Base-by-base conservation (phyloP, 2,113 vertebrate species). In the Aegypius monachus region DNA sequence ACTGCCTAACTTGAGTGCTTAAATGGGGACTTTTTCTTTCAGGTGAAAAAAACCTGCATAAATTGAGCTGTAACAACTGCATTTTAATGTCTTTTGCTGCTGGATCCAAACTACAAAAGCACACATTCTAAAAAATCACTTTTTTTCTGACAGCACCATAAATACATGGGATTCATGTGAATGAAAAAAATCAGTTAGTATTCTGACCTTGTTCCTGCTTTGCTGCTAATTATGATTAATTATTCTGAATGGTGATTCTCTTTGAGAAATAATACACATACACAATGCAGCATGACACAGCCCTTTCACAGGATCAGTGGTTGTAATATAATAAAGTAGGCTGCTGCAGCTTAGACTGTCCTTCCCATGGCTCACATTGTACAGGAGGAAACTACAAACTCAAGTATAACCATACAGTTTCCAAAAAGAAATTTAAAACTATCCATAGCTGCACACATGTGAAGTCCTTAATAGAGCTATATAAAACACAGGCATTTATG, bases 11-110 rank as follows among this genome's bases (percentile, higher is more conserved):
- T 84, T 87, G n/a, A 91, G 50, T 77, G 62, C 73, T 84, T 93
- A 94, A 97, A 96, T 59, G 90, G 70, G 36, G 56, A 93, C 40
- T 47, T 93, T 84, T 95, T 92, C 65, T 74, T 68, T 83, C 50
- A 90, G 31, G 14, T 67, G 47, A 90, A 92, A 95, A 90, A 88
- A 90, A 40, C 0, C 1, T 31, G 55, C 50, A 78, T 31, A 66
- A 78, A 96, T 95, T 92, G 75, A 95, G 72, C 29, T 90, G 56
- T 85, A 93, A 79, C n/a, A 68, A 62, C 79, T 86, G 36, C 61
- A 93, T 86, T 81, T 78, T 70, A 67, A 79, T 85, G 68, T 65
- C 40, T 86, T 82, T 85, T 96, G 59, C n/a, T 91, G 81, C n/a
- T 96, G 74, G 82, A 91, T 71, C 36, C 77, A 97, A 78, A 73